Evolutionary conservation across 2,797 vertebrate species (phyloP).

Genomic region (Tenualosa ilisha): DNA sequence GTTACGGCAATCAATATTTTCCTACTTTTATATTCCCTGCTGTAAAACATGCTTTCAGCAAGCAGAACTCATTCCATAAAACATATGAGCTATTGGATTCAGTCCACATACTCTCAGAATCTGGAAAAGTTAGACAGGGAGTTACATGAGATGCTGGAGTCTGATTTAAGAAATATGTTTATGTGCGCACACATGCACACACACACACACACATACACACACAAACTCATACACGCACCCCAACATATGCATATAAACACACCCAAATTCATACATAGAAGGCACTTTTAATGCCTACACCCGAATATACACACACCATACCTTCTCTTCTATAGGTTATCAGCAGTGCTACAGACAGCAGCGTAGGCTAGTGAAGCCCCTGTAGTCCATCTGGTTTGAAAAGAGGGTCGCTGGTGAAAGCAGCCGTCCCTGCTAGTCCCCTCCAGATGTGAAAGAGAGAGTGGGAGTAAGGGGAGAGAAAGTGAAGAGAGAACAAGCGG

Average conservation of each 20-base stretch:
- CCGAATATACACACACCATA: not conserved
- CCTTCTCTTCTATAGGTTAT: not conserved
- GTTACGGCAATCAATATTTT: not conserved
- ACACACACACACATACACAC: not conserved
- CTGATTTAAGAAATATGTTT: not conserved
- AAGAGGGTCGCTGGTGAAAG: conserved; percentile 6
- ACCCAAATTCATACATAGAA: not conserved
- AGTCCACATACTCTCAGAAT: conserved; percentile 23
- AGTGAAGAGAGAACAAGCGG: conserved; percentile 12
- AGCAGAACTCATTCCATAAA: conserved; percentile 18
- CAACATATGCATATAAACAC: not conserved
- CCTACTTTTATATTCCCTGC: not conserved
- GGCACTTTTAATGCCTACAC: not conserved
- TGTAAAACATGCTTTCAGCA: not conserved
- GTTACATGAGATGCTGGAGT: not conserved
- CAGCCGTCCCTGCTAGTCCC: conserved; percentile 27
- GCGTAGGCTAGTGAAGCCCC: not conserved
- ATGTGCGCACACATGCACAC: not conserved
- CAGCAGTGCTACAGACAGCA: not conserved
- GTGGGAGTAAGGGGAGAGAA: conserved; percentile 39
- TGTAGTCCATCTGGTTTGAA: conserved; percentile 4
- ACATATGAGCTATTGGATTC: conserved; percentile 35
- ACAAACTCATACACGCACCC: conserved; percentile 1
- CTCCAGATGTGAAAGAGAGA: conserved; percentile 43
- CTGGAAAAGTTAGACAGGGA: conserved; percentile 36